A percentile compares a stretch with the other conserved stretches of the same genome.
phyloP scores from a whole-genome alignment of 2,888 invertebrate species.

The Cheilosia scutellata region DNA sequence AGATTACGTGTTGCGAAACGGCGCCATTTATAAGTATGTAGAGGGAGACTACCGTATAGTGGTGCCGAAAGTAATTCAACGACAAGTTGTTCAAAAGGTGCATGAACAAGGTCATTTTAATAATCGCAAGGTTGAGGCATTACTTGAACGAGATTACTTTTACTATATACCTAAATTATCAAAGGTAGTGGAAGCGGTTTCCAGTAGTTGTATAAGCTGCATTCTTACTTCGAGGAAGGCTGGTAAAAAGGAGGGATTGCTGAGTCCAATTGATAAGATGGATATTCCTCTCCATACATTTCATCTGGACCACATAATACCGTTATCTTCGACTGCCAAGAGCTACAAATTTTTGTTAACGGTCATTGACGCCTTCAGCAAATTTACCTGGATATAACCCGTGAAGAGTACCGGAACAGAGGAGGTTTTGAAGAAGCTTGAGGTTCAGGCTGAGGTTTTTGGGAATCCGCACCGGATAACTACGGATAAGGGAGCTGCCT shows the following conservation, averaged over 20 bases:
- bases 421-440: constrained; percentile 79
- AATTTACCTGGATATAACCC: constrained; percentile 80
- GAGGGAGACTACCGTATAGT: constrained; percentile 8
- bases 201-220: constrained; percentile 20
- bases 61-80: constrained; percentile 18
- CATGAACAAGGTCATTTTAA: constrained; percentile 44
- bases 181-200: not conserved
- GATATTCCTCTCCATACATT: constrained; percentile 78
- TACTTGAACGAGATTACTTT: constrained; percentile 26
- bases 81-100: not conserved
- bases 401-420: constrained; percentile 77
- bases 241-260: constrained; percentile 62
- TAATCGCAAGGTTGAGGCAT: constrained; percentile 15
- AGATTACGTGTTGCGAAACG: constrained; percentile 21
- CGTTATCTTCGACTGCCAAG: constrained; percentile 75
- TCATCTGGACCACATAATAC: constrained; percentile 77
- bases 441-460: constrained; percentile 78
- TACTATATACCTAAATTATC: constrained; percentile 22
- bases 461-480: constrained; percentile 80
- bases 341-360: constrained; percentile 73
- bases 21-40: constrained; percentile 9
- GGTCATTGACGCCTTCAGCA: constrained; percentile 79
- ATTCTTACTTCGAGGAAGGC: constrained; percentile 6
- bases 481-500: constrained; percentile 80
- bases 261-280: constrained; percentile 79